Evolutionary conservation across 2,797 vertebrate species (phyloP), one percentile per base, ranked within the genome.

Genomic region (Odontamblyopus rebecca): DNA sequence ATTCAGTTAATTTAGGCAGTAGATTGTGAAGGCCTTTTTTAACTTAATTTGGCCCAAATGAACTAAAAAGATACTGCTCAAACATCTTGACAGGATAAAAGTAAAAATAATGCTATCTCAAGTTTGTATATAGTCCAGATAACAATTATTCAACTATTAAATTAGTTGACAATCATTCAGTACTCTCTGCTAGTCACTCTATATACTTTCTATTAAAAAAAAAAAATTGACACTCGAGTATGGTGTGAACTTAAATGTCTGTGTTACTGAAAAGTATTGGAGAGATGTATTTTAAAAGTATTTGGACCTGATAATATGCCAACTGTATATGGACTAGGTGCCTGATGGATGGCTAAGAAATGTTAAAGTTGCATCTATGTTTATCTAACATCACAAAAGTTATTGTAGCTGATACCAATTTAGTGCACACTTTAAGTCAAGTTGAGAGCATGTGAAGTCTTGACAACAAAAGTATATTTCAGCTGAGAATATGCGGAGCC

Each of bases 371-470:
- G 26, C 16, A 44, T 4, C 15, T 48, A 16, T 51, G 26, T 50
- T 51, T 66, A 66, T 66, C 41, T 51, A 66, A 50, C 27, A 51
- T 27, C 16, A 6, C 41, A 11, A 30, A 35, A 51, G 27, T 18
- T 51, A 51, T 29, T 57, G 53, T 6, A 48, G 60, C 57, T 13
- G 61, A 50, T 41, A 38, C 74, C 72, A 62, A 65, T 48, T 61
- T 64, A 71, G 6, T 29, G 63, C 53, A 8, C 35, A 35, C 70
- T 38, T 9, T 44, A 26, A 57, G 69, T 29, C 65, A 29, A 41
- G 61, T 66, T 68, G 16, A 59, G 29, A 38, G n/a, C 51, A 6
- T 38, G 9, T 67, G 72, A 72, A 56, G 61, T 23, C 51, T 70
- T 44, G 53, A 44, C 13, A 64, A 57, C 19, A 41, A 67, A 54